Evolutionary conservation across 1,140 invertebrate genomes (phyloP).

Genomic region (Thrips palmi): DNA sequence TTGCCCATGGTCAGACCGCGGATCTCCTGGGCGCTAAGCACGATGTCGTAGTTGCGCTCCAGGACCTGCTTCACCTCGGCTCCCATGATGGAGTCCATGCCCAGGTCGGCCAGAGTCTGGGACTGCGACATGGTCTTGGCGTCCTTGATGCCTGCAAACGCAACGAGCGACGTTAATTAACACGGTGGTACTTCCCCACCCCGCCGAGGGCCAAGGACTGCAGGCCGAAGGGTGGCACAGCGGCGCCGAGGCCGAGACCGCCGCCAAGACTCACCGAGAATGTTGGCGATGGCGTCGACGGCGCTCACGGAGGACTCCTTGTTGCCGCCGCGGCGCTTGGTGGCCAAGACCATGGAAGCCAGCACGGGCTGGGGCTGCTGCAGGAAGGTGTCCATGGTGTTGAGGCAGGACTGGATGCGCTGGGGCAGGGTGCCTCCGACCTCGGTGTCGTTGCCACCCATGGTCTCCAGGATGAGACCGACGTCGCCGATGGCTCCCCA

Average conservation of each 20-base stretch:
- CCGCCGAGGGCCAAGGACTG: not conserved
- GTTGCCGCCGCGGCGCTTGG: conserved; percentile 36
- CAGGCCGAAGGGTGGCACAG: not conserved
- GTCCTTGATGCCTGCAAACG: conserved; percentile 47
- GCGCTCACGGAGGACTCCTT: conserved; percentile 30
- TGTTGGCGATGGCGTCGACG: conserved; percentile 58
- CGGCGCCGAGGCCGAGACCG: too few relatives aligned
- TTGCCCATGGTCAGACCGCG: conserved; percentile 56
- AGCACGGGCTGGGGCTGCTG: conserved; percentile 73
- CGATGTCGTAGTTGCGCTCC: conserved; percentile 78
- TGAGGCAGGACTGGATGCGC: conserved; percentile 71
- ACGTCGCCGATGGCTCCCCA: conserved; percentile 98
- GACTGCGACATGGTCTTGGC: conserved; percentile 48
- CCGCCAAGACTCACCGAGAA: conserved; percentile 44
- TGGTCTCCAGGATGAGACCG: conserved; percentile 70
- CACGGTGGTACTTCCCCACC: not conserved
- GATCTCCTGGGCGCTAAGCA: conserved; percentile 79
- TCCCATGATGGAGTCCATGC: conserved; percentile 95
- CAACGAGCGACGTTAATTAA: not conserved
- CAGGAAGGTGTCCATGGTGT: conserved; percentile 71
- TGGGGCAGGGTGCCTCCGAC: conserved; percentile 87
- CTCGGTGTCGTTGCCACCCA: conserved; percentile 73
- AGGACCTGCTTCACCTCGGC: conserved; percentile 94
- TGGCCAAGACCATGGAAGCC: conserved; percentile 52
- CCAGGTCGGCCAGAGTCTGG: conserved; percentile 71